A percentile compares a stretch with the other conserved stretches of the same genome.
Evolutionary conservation across 2,888 invertebrate species (phyloP).

Genomic region (Epirrhoe tristata): DNA sequence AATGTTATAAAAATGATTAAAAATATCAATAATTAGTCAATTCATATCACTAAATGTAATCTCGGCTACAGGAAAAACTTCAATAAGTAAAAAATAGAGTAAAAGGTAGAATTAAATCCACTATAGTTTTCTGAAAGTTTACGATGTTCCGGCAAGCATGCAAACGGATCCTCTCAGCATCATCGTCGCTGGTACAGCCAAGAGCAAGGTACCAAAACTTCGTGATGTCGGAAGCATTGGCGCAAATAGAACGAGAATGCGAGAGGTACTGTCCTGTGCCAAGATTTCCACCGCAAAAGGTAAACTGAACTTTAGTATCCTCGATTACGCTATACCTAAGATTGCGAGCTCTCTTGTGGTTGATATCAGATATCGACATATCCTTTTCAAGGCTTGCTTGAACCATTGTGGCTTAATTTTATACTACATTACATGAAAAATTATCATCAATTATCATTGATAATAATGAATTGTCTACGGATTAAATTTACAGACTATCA

Average conservation of each 20-base stretch:
- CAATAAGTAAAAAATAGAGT: not conserved
- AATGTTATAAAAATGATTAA: not conserved
- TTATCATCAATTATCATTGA: too few species aligned
- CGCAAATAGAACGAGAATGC: constrained; percentile 65
- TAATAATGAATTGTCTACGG: not conserved
- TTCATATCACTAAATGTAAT: not conserved
- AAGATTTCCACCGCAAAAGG: constrained; percentile 67
- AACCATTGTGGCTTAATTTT: constrained; percentile 5
- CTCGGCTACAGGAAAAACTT: not conserved
- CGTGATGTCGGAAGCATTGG: constrained; percentile 64
- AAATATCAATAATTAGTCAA: not conserved
- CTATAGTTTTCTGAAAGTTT: not conserved
- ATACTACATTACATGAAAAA: not conserved
- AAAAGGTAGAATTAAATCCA: too few species aligned
- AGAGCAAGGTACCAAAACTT: constrained; percentile 59
- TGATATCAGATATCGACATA: constrained; percentile 20
- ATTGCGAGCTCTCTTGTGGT: constrained; percentile 21
- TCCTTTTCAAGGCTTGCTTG: constrained; percentile 28
- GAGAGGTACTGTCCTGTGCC: constrained; percentile 65
- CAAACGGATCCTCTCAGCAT: constrained; percentile 34
- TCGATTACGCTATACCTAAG: not conserved
- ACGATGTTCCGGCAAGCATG: constrained; percentile 39
- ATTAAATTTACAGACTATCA: not conserved
- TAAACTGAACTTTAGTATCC: constrained; percentile 35
- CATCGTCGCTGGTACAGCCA: constrained; percentile 30